Conservation (phyloP, 2,888 invertebrate species). For the Andricus curvator region DNA sequence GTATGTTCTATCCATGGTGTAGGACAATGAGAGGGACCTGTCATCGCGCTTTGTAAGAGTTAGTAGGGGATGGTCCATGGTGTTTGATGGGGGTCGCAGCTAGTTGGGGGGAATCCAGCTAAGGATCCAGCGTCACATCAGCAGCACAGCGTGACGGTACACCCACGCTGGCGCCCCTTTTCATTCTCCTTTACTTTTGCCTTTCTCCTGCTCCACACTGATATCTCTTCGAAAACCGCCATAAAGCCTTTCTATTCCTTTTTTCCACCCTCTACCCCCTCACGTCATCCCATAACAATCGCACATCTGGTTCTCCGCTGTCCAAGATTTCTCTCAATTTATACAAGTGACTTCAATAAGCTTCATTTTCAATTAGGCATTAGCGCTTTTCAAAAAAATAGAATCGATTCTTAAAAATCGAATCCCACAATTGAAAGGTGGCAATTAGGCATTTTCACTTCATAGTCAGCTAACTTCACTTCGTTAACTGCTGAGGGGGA, state of each 20-base stretch:
- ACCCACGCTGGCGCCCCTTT: slow-evolving; percentile 67
- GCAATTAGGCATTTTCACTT: too few species aligned
- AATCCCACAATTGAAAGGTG: too few species aligned
- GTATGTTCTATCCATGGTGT: slow-evolving; percentile 43
- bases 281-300: slow-evolving; percentile 57
- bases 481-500: too few species aligned
- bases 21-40: slow-evolving; percentile 71
- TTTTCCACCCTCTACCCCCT: slow-evolving; percentile 36
- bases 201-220: slow-evolving; percentile 2
- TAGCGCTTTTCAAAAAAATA: too few species aligned
- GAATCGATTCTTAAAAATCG: too few species aligned
- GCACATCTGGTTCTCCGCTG: slow-evolving; percentile 58
- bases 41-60: slow-evolving; percentile 66
- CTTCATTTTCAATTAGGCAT: not conserved
- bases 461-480: too few species aligned
- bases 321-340: slow-evolving; percentile 18
- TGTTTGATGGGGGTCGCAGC: slow-evolving; percentile 53
- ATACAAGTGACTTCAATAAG: not conserved
- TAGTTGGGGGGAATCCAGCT: not conserved
- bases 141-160: slow-evolving; percentile 69
- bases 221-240: slow-evolving; percentile 39
- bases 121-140: slow-evolving; percentile 23
- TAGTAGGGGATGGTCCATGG: slow-evolving; percentile 64
- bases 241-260: slow-evolving; percentile 32
- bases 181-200: slow-evolving; percentile 50